These are phyloP conservation scores for Heliconius himera DNA, from an alignment of 1,140 invertebrate genomes.

Conservation along the genomic window DNA sequence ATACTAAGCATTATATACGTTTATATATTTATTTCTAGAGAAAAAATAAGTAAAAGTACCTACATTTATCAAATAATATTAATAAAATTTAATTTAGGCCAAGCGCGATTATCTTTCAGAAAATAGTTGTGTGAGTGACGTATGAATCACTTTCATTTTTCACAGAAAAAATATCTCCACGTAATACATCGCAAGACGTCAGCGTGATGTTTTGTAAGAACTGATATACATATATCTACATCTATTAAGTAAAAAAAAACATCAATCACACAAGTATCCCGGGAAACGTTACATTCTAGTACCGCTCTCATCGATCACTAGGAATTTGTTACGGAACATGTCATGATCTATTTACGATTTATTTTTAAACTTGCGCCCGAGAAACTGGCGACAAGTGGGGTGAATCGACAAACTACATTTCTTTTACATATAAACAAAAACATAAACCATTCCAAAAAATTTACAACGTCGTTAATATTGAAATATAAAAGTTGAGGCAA, in stretches of 20 bases:
- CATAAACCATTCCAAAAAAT: too few species aligned
- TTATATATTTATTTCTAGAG: too few species aligned
- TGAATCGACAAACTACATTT: not conserved
- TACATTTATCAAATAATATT: not conserved
- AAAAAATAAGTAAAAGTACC: too few species aligned
- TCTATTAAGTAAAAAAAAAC: constrained; percentile 11
- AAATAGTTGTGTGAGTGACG: not conserved
- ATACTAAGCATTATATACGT: too few species aligned
- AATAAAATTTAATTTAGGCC: not conserved
- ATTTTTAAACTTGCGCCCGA: not conserved
- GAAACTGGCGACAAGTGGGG: not conserved
- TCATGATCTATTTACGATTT: not conserved
- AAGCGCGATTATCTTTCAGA: not conserved
- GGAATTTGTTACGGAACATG: not conserved
- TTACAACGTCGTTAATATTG: not conserved
- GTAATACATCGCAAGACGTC: constrained; percentile 1
- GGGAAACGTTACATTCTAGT: constrained; percentile 13
- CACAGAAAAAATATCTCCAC: not conserved
- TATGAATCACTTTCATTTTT: not conserved
- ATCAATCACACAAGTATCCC: constrained; percentile 28
- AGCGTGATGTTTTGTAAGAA: not conserved
- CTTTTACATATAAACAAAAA: not conserved
- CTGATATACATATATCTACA: not conserved
- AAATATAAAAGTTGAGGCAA: not conserved
- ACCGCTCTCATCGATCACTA: constrained; percentile 22